Conservation (phyloP, 2,797 vertebrate species). For the Remorina albescens region DNA sequence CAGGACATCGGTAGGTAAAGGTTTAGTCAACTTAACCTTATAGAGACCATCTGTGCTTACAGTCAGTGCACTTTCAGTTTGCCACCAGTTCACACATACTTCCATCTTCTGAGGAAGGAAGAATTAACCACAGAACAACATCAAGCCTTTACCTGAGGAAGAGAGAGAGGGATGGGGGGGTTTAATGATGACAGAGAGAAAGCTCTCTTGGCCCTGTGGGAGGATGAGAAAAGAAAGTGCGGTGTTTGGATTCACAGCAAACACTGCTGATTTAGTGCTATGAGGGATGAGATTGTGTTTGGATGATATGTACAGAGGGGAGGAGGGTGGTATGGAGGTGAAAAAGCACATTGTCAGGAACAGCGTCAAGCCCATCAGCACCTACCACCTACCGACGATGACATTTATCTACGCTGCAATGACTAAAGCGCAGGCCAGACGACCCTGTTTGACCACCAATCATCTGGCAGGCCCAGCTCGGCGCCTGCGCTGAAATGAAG, state of each 20-base stretch:
- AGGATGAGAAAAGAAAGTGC: constrained; percentile 35
- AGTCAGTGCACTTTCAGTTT: constrained; percentile 23
- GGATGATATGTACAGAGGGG: constrained; percentile 21
- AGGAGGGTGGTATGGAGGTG: constrained; percentile 45
- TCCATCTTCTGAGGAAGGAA: constrained; percentile 22
- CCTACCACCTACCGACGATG: constrained; percentile 63
- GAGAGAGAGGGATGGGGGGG: not conserved
- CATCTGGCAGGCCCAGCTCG: constrained; percentile 60
- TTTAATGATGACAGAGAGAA: constrained; percentile 60
- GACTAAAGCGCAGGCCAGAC: constrained; percentile 65
- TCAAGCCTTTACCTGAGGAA: constrained; percentile 18
- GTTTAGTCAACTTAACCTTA: constrained; percentile 30
- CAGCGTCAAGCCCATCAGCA: constrained; percentile 64
- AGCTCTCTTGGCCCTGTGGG: constrained; percentile 49
- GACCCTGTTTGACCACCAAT: constrained; percentile 69
- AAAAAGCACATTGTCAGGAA: constrained; percentile 77
- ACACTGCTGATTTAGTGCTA: constrained; percentile 64
- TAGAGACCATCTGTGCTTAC: constrained; percentile 7
- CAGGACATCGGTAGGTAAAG: constrained; percentile 1
- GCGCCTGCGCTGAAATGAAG: constrained; percentile 67
- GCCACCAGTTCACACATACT: constrained; percentile 25
- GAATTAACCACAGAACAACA: constrained; percentile 57
- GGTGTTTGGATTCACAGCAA: constrained; percentile 38
- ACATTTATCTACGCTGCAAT: constrained; percentile 71
- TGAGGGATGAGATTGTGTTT: constrained; percentile 24